Evolutionary conservation across 2,888 invertebrate genomes (phyloP).

Genomic region (Rhabditoides inermis): DNA sequence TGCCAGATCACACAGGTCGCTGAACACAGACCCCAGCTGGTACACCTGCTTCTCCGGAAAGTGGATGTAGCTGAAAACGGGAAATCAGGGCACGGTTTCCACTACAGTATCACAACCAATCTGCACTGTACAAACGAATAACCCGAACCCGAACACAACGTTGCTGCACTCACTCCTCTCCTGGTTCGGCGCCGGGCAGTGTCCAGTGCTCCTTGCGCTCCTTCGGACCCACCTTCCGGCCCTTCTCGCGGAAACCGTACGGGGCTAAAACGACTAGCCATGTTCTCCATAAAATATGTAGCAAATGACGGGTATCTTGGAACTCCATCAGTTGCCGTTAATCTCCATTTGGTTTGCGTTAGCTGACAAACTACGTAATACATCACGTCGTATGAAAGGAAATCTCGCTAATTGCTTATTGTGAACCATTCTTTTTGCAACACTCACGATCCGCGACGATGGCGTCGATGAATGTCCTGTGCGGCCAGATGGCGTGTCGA

Average conservation of each 20-base stretch:
- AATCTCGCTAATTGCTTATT: too few species aligned
- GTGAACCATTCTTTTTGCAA: too few species aligned
- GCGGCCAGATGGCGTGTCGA: constrained; percentile 66
- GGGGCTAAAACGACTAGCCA: constrained; percentile 68
- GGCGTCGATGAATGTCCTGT: constrained; percentile 68
- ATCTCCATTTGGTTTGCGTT: too few species aligned
- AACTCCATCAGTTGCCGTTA: too few species aligned
- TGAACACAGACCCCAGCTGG: constrained; percentile 66
- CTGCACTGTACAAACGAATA: neutral
- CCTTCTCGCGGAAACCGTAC: constrained; percentile 89
- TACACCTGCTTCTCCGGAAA: constrained; percentile 68
- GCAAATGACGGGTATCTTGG: too few species aligned
- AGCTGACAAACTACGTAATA: too few species aligned
- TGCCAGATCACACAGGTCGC: constrained; percentile 75
- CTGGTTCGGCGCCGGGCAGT: constrained; percentile 25
- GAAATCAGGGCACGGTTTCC: neutral
- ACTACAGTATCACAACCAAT: neutral
- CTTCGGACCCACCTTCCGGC: constrained; percentile 69
- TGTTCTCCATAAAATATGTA: too few species aligned
- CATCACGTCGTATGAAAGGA: too few species aligned
- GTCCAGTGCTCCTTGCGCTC: constrained; percentile 32
- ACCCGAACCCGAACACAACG: neutral
- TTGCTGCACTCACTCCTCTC: constrained; percentile 11
- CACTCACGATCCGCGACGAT: constrained; percentile 80
- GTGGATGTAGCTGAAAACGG: constrained; percentile 46